A percentile compares a stretch with the other conserved stretches of the same genome.
Evolutionary conservation across 2,113 vertebrate species (phyloP).

Genomic region (Chinchilla lanigera): DNA sequence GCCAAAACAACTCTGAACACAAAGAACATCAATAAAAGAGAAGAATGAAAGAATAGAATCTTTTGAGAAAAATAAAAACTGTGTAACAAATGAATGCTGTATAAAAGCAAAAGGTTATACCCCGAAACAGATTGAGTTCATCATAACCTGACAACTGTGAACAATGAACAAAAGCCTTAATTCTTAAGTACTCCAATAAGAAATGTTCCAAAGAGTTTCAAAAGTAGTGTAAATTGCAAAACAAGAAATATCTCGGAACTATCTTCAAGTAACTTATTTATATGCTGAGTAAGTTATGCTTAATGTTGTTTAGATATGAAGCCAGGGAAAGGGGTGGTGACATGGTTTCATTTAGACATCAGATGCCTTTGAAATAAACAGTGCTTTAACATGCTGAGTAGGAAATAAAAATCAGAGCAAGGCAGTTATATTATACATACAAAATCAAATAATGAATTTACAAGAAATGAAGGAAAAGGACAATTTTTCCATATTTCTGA

Average conservation of each 20-base stretch:
- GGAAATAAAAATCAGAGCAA: constrained; percentile 16
- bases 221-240: background rate
- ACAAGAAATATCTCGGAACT: background rate
- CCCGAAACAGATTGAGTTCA: background rate
- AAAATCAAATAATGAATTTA: background rate
- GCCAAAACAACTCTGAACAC: constrained; percentile 24
- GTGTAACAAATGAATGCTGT: background rate
- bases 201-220: background rate
- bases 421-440: background rate
- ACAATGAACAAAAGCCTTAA: constrained; percentile 14
- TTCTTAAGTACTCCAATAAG: constrained; percentile 24
- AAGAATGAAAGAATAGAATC: constrained; percentile 21
- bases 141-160: background rate
- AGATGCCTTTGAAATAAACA: background rate
- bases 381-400: background rate
- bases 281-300: background rate
- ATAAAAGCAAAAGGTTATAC: background rate
- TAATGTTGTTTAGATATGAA: background rate
- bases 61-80: constrained; percentile 40
- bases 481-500: background rate
- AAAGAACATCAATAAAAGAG: constrained; percentile 43
- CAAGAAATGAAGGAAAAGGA: background rate
- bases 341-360: background rate
- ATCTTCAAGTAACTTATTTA: background rate
- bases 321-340: background rate